A percentile compares a stretch with the other conserved stretches of the same genome.
Conservation (phyloP, 2,113 vertebrate species). For the Morone saxatilis region DNA sequence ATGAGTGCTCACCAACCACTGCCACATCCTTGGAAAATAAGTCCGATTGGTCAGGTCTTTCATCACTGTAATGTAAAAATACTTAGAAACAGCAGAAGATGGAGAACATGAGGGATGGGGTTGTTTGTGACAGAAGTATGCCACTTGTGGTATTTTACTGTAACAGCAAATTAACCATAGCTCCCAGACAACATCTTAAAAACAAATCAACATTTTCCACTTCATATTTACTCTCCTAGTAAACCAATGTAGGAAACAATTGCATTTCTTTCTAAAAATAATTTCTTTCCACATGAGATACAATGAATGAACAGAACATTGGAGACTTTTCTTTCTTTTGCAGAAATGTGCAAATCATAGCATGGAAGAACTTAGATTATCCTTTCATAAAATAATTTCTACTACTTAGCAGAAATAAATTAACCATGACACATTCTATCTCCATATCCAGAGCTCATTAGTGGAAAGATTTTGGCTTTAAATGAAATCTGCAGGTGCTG, state of each 20-base stretch:
- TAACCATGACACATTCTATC: slow-evolving; percentile 5
- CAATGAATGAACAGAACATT: not conserved
- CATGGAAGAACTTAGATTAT: slow-evolving; percentile 6
- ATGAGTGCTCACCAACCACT: slow-evolving; percentile 87
- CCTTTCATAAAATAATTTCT: slow-evolving; percentile 26
- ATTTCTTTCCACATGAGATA: not conserved
- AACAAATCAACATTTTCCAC: slow-evolving; percentile 37
- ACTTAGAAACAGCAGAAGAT: slow-evolving; percentile 18
- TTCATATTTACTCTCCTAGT: not conserved
- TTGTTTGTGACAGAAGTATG: slow-evolving; percentile 48
- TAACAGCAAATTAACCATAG: slow-evolving; percentile 39
- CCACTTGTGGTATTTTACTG: slow-evolving; percentile 33
- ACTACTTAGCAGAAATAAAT: slow-evolving; percentile 17
- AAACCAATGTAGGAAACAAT: not conserved
- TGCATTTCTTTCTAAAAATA: not conserved
- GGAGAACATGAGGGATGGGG: slow-evolving; percentile 1
- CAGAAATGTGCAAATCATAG: slow-evolving; percentile 6
- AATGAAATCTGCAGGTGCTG: slow-evolving; percentile 22
- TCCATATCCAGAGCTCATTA: slow-evolving; percentile 31
- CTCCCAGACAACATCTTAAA: slow-evolving; percentile 33
- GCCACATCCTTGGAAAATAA: slow-evolving; percentile 82
- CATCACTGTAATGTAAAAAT: slow-evolving; percentile 39
- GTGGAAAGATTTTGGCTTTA: slow-evolving; percentile 4
- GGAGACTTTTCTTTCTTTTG: not conserved
- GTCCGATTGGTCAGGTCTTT: slow-evolving; percentile 34